Evolutionary conservation across 2,113 vertebrate species (phyloP), one percentile per base, ranked within the genome.

Genomic region (Machaerirhynchus nigripectus): DNA sequence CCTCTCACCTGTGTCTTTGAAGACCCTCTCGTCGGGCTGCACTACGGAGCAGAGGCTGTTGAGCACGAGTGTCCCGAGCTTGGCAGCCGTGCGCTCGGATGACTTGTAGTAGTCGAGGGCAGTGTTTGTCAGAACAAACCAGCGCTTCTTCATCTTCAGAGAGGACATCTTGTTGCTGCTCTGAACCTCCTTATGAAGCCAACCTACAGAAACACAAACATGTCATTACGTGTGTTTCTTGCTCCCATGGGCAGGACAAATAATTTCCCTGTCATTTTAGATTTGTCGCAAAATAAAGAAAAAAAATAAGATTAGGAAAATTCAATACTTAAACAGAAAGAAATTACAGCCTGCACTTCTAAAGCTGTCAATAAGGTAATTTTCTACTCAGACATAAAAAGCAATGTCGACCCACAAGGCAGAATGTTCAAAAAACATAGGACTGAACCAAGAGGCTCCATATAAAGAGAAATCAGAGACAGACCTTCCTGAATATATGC

Each of bases 41-140:
- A 99, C 98, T 24, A 99, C 92, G 0, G 99, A 99, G 96, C 99
- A 99, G 82, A 99, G 98, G 87, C 99, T 99, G 61, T 99, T 99
- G 33, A 99, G 98, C 56, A 99, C 99, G 28, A 99, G 98, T 0
- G 99, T 99, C 77, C 99, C 99, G 59, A 99, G 98, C 93, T 99
- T 99, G 94, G 99, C 98, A n/a, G 98, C 98, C 49, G 97, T 98
- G 64, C 98, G 97, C 95, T 99, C 99, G 0, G 99, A 98, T 5
- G 98, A 99, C 95, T 99, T 99, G 97, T 98, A 99, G 95, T 99
- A 99, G 96, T 99, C 99, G 4, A 99, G 96, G 31, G 99, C 99
- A 90, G 98, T 99, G 95, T 98, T 98, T 52, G 98, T 99, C 91
- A 99, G 95, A 47, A 99, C 98, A 93, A 99, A 99, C 99, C 99